Base-by-base conservation (phyloP, 1,140 invertebrate genomes). In the Drosophila busckii region DNA sequence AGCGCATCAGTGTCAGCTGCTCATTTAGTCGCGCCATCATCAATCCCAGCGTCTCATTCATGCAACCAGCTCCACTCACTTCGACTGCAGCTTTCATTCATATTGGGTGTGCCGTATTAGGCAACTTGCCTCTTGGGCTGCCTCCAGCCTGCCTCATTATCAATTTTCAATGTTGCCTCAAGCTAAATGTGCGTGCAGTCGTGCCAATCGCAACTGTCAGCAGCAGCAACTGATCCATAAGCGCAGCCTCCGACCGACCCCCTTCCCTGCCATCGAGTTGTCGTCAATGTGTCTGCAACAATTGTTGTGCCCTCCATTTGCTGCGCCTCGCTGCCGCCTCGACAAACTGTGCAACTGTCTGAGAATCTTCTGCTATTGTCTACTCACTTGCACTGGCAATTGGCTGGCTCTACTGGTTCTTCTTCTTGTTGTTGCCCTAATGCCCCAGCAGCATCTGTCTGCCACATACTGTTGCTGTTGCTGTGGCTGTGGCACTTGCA, bases 281-380 rank as follows among this genome's bases (percentile, higher is more conserved):
- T 65, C 73, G 73, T 78, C 73, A 80, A 68, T 78, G 73, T 80
- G 73, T 78, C 73, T 78, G 73, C 73, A 80, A 78, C 73, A 78
- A 78, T 80, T 80, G 73, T 78, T 80, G n/a, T n/a, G 73, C 73
- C 60, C 75, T 70, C 55, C 67, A 80, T 70, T 70, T 23, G 46
- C 53, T 70, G 71, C 67, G 23, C 28, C 67, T 15, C 15, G 8
- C 9, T 32, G n/a, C 28, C 20, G 5, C 15, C 22, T 17, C 2
- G 10, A 10, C 16, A 7, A 10, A 8, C 12, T n/a, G 20, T 7
- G 13, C 19, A 19, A 23, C 22, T 13, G 17, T 12, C 10, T 10
- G 7, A 20, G 8, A 7, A 3, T 28, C 26, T 31, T 6, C 22
- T 29, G 13, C 22, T 23, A 41, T 31, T 48, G 32, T 55, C 29